Base-by-base conservation (phyloP, 2,888 invertebrate species). In the Netelia inedita region DNA sequence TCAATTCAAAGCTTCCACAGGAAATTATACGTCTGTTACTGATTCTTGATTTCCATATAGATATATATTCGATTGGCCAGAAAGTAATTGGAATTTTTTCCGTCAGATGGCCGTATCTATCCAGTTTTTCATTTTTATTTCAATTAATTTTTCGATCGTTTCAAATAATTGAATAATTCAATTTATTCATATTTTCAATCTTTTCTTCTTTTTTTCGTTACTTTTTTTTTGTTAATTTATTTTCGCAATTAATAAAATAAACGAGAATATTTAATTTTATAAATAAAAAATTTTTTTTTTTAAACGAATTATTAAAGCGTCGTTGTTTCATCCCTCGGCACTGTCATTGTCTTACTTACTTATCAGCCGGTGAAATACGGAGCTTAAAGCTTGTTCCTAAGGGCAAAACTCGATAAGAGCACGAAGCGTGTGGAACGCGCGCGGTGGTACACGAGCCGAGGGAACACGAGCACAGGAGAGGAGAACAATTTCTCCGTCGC, bases 1-100 rank as follows among this genome's bases (percentile, higher is more conserved):
- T 91, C 91, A 89, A 92, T 92, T 92, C 91, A 91, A 91, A 92
- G 91, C 90, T 90, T 89, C 89, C 89, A 89, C 69, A 53, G 91
- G 90, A 93, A 93, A 93, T 93, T 92, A 92, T 92, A 92, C 92
- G 92, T 92, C 92, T 91, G 91, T 91, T 92, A 91, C 79, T 57
- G 76, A 74, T 59, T 71, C 66, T 53, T 11, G 43, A 11, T 11
- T 16, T 72, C 35, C 16, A 71, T 43, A 50, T 69, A 53, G 16
- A 59, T 43, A 65, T 65, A 53, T 66, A 28, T 55, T 63, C 19
- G 28, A 53, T 16, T 53, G 28, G 2, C 10, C 14, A 9, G 16
- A 53, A 35, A 23, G 14, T 10, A n/a, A 16, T 69, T 53, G n/a
- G 1, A n/a, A 16, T 53, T 6, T 19, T 46, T 50, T 21, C 21